Evolutionary conservation across 2,797 vertebrate genomes (phyloP).

Genomic region (Pseudomugil tenellus): DNA sequence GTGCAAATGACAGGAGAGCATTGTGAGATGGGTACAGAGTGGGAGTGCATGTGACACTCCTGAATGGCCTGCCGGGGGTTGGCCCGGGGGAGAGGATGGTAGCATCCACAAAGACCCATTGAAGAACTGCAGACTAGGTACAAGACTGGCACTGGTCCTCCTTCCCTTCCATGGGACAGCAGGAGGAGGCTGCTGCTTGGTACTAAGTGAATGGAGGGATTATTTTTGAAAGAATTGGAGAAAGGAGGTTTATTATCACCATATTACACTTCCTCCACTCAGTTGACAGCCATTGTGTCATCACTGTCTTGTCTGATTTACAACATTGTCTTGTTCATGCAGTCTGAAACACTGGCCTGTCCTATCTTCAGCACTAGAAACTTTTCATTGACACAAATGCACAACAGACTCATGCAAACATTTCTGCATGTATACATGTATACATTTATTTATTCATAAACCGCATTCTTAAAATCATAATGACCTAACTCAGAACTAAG

Average conservation of each 20-base stretch:
- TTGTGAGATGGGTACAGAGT: conserved; percentile 77
- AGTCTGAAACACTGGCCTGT: conserved; percentile 20
- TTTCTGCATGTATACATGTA: neutral
- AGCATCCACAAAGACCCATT: conserved; percentile 80
- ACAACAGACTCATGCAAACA: conserved; percentile 9
- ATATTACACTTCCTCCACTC: conserved; percentile 66
- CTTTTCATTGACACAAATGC: conserved; percentile 1
- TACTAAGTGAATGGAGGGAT: conserved; percentile 75
- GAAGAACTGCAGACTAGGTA: conserved; percentile 73
- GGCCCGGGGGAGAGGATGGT: conserved; percentile 73
- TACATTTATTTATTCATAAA: neutral
- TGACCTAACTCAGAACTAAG: neutral
- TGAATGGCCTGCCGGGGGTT: conserved; percentile 78
- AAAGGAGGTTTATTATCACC: conserved; percentile 74
- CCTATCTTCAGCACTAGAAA: conserved; percentile 18
- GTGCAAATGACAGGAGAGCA: conserved; percentile 79
- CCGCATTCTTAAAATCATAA: neutral
- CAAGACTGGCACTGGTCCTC: conserved; percentile 77
- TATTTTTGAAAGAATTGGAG: conserved; percentile 73
- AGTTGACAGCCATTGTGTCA: conserved; percentile 58
- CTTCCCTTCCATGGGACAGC: conserved; percentile 71
- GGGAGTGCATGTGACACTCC: conserved; percentile 78
- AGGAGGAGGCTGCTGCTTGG: conserved; percentile 77
- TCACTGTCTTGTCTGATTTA: conserved; percentile 46
- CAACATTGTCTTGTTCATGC: conserved; percentile 20